Percentiles rank a stretch among this genome's conserved stretches.
Conservation (phyloP, 2,888 invertebrate genomes). For the Sinodicranocentrus sp. region DNA sequence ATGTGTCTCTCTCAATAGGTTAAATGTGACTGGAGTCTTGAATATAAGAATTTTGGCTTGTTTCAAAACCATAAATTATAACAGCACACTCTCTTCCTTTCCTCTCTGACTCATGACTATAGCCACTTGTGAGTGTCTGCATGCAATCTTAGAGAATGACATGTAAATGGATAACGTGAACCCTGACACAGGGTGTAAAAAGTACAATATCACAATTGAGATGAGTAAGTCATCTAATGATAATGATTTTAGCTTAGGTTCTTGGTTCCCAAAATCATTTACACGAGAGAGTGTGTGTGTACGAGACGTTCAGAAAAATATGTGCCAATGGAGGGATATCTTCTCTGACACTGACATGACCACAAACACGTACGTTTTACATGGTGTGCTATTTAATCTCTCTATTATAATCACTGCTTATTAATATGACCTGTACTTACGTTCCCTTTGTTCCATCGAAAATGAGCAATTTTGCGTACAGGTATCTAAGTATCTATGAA, state of each 20-base stretch:
- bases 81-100: constrained; percentile 11
- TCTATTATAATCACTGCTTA: neutral
- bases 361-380: neutral
- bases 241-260: constrained; percentile 4
- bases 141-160: constrained; percentile 41
- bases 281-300: neutral
- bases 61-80: constrained; percentile 29
- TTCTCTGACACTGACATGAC: neutral
- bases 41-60: constrained; percentile 27
- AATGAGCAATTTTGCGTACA: no score
- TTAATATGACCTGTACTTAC: constrained; percentile 4
- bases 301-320: neutral
- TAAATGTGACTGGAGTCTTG: constrained; percentile 41
- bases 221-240: constrained; percentile 38
- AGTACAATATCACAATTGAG: constrained; percentile 11
- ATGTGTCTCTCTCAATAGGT: neutral
- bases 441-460: no score
- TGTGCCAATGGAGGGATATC: neutral
- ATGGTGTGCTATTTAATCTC: no score
- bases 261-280: constrained; percentile 24
- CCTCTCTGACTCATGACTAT: neutral
- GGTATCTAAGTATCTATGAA: no score
- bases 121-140: neutral
- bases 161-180: constrained; percentile 43
- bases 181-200: constrained; percentile 39